These are phyloP conservation scores for Muntiacus reevesi DNA, from an alignment of 2,113 vertebrate genomes.

Conservation along the genomic window DNA sequence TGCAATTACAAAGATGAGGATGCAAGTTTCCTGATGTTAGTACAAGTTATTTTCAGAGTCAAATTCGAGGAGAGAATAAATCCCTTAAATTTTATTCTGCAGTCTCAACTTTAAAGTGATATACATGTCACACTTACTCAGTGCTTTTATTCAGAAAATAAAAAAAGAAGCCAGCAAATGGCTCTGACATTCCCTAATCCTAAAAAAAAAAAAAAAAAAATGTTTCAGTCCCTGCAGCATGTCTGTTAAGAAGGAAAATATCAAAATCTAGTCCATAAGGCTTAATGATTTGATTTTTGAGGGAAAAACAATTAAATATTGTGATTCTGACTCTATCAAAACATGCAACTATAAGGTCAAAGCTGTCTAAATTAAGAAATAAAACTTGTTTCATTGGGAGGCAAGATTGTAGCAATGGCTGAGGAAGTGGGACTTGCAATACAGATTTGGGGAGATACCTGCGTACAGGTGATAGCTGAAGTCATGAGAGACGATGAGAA, in stretches of 20 bases:
- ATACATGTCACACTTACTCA: neutral
- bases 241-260: neutral
- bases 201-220: neutral
- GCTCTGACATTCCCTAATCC: neutral
- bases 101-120: neutral
- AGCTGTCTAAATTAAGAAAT: neutral
- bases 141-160: conserved; percentile 19
- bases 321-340: neutral
- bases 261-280: neutral
- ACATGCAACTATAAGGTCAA: neutral
- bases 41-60: conserved; percentile 26
- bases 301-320: neutral
- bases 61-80: neutral
- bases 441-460: neutral
- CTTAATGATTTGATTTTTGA: neutral
- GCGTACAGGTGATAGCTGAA: neutral
- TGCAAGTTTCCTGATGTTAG: neutral
- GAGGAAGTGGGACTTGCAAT: neutral
- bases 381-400: neutral
- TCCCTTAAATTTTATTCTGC: neutral
- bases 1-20: neutral
- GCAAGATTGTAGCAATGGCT: neutral
- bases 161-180: neutral
- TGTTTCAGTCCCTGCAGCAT: neutral
- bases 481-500: neutral